Conservation (phyloP, 2,113 vertebrate genomes). For the Andinoacara biseriatus region DNA sequence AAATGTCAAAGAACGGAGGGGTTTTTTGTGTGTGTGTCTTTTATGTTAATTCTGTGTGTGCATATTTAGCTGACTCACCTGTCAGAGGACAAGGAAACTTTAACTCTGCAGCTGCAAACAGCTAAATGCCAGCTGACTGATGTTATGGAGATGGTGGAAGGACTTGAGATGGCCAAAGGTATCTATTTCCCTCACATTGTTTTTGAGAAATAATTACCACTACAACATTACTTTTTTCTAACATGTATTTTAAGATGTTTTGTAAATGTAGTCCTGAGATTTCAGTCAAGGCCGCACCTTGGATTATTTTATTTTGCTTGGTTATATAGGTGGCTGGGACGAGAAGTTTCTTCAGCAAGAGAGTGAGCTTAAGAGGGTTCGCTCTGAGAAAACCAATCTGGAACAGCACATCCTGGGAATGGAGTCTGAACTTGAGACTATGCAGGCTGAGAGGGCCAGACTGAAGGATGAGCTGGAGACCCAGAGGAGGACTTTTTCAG, state of each 20-base stretch:
- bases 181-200: not conserved
- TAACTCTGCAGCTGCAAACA: constrained; percentile 73
- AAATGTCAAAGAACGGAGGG: not conserved
- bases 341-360: constrained; percentile 81
- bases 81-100: constrained; percentile 71
- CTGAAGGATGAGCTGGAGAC: constrained; percentile 80
- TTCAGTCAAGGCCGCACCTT: not conserved
- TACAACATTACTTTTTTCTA: not conserved
- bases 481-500: constrained; percentile 69
- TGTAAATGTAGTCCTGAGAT: not conserved
- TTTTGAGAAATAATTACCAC: not conserved
- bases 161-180: constrained; percentile 74
- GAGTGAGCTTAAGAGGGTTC: constrained; percentile 76
- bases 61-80: constrained; percentile 52
- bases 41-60: not conserved
- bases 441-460: constrained; percentile 77
- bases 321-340: constrained; percentile 69
- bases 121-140: constrained; percentile 62
- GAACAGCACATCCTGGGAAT: constrained; percentile 77
- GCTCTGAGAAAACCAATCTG: constrained; percentile 79
- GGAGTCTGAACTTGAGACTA: constrained; percentile 78
- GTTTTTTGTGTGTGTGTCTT: not conserved
- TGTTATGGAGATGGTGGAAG: constrained; percentile 68
- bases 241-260: not conserved
- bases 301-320: not conserved